Percentiles rank a stretch among this genome's conserved stretches.
These are phyloP conservation scores for Metopolophium dirhodum DNA, from an alignment of 1,140 invertebrate genomes.

Conservation along the genomic window DNA sequence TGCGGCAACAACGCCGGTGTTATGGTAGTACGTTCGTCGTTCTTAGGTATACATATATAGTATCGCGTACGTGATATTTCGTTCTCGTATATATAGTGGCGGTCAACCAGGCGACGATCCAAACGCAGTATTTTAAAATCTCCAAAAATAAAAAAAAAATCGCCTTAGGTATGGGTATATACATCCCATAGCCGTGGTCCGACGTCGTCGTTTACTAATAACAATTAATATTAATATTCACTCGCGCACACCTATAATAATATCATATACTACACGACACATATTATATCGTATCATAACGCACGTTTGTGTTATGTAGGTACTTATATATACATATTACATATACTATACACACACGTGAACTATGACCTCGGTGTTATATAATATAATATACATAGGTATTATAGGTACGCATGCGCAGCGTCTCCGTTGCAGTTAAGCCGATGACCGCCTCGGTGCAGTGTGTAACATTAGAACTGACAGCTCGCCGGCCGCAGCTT, in stretches of 20 bases:
- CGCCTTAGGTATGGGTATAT: too few relatives aligned
- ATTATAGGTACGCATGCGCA: background rate
- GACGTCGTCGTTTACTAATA: background rate
- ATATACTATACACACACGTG: background rate
- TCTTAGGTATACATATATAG: background rate
- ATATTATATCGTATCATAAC: background rate
- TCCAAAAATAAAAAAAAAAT: background rate
- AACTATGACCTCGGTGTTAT: conserved; percentile 15
- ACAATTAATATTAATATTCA: background rate
- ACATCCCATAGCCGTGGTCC: too few relatives aligned
- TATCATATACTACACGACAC: background rate
- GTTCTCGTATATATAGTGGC: background rate
- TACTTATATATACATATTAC: too few relatives aligned
- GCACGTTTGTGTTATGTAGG: background rate
- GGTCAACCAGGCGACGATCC: background rate
- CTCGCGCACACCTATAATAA: background rate
- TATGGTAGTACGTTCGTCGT: conserved; percentile 7
- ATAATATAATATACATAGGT: background rate
- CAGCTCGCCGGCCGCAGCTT: conserved; percentile 39
- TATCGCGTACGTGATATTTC: background rate
- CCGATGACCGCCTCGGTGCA: conserved; percentile 23
- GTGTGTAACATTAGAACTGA: conserved; percentile 50
- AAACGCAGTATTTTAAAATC: background rate
- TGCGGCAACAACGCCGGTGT: conserved; percentile 27
- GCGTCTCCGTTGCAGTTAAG: background rate